These are phyloP conservation scores for Tribolium freemani DNA, from an alignment of 2,888 invertebrate genomes.

Conservation along the genomic window DNA sequence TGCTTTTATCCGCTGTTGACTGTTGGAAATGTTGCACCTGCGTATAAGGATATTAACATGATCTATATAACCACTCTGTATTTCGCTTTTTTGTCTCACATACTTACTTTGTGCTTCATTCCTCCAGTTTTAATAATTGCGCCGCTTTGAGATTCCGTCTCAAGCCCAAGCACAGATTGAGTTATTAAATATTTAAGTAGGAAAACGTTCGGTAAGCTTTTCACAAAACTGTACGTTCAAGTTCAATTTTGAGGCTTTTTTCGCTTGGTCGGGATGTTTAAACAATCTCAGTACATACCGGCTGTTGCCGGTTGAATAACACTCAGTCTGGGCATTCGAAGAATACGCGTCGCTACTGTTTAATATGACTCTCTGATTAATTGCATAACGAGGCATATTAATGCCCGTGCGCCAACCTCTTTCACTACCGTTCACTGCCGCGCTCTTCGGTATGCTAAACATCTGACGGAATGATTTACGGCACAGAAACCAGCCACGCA, in stretches of 20 bases:
- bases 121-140: slow-evolving; percentile 39
- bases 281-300: slow-evolving; percentile 54
- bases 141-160: slow-evolving; percentile 36
- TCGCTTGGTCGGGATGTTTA: slow-evolving; percentile 44
- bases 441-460: slow-evolving; percentile 51
- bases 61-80: slow-evolving; percentile 54
- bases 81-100: slow-evolving; percentile 38
- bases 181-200: slow-evolving; percentile 36
- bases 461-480: slow-evolving; percentile 43
- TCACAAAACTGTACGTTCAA: too few relatives aligned
- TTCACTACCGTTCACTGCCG: slow-evolving; percentile 52
- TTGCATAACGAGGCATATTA: slow-evolving; percentile 59
- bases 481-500: background rate
- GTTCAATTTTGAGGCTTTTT: background rate
- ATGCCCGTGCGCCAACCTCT: slow-evolving; percentile 54
- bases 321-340: slow-evolving; percentile 52
- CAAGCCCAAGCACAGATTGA: slow-evolving; percentile 36
- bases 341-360: slow-evolving; percentile 61
- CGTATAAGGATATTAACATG: slow-evolving; percentile 56
- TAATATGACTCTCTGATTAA: slow-evolving; percentile 62
- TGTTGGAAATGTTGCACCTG: slow-evolving; percentile 55
- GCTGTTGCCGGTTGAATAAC: slow-evolving; percentile 49
- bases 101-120: slow-evolving; percentile 41
- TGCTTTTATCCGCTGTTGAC: slow-evolving; percentile 45
- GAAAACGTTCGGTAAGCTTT: too few relatives aligned